Evolutionary conservation across 2,888 invertebrate species (phyloP), one percentile per base, ranked within the genome.

Genomic region (Dryobota labecula): DNA sequence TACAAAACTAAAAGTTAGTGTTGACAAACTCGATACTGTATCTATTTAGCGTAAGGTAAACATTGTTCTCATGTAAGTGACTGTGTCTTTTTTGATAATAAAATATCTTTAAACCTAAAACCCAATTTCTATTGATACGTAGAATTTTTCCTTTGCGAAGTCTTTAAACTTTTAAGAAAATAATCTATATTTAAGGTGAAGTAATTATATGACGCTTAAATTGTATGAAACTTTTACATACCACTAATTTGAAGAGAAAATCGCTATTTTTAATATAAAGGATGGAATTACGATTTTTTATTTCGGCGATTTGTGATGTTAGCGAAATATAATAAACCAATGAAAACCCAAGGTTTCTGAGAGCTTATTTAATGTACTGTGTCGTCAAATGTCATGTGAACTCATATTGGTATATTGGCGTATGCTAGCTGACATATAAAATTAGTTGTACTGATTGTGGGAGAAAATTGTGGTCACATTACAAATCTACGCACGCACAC

Each of bases 251-350:
- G 43, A 62, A 61, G 51, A 30, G 43, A 53, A 51, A 62, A 72
- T 62, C n/a, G 18, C 11, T 36, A 60, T 41, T 58, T 27, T 71
- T 43, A 41, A 54, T 18, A 41, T 56, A 36, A 20, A 24, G 70
- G 76, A 76, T 74, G 60, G 74, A 76, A 38, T 70, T 33, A 62
- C 49, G 61, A 74, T 45, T 74, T 30, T 45, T 74, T 68, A 56
- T 76, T 74, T 49, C 18, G 54, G 47, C 13, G 33, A 57, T 56
- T 57, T 38, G 5, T 41, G 18, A 33, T 15, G 75, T 58, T 58
- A 58, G 38, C 51, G 11, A 24, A 64, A 49, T 72, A 45, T 7
- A 38, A 36, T 70, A 38, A 47, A 57, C 15, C 9, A 36, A 51
- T 58, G 11, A 49, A 11, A 8, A 41, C 33, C 49, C 33, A 27